Evolutionary conservation across 2,113 vertebrate species (phyloP).

Genomic region (Fukomys damarensis): DNA sequence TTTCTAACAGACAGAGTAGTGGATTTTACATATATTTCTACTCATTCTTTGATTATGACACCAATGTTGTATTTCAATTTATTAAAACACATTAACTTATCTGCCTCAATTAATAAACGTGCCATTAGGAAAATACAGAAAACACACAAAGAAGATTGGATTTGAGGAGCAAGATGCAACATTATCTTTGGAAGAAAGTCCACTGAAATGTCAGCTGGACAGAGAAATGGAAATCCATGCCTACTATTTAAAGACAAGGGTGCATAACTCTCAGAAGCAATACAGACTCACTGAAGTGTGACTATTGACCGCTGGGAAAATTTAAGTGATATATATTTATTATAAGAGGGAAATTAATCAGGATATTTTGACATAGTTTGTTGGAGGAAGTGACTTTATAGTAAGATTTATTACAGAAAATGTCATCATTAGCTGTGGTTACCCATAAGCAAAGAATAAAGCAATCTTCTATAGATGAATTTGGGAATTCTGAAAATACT

Average conservation of each 20-base stretch:
- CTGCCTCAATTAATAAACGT: background rate
- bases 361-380: background rate
- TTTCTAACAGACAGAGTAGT: background rate
- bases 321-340: background rate
- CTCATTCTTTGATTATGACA: background rate
- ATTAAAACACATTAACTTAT: background rate
- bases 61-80: background rate
- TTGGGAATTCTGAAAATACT: background rate
- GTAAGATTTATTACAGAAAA: slow-evolving; percentile 27
- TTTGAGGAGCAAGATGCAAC: background rate
- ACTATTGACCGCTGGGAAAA: background rate
- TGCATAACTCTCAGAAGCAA: background rate
- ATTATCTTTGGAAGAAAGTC: background rate
- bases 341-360: background rate
- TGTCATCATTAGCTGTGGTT: background rate
- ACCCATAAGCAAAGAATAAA: background rate
- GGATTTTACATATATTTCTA: background rate
- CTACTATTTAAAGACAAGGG: background rate
- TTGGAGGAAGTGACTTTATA: slow-evolving; percentile 41
- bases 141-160: background rate
- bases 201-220: slow-evolving; percentile 5
- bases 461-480: background rate
- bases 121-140: background rate
- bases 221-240: background rate
- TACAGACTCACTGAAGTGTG: background rate